These are phyloP conservation scores for Lacanobia oleracea DNA, from an alignment of 2,888 invertebrate species.

Conservation along the genomic window DNA sequence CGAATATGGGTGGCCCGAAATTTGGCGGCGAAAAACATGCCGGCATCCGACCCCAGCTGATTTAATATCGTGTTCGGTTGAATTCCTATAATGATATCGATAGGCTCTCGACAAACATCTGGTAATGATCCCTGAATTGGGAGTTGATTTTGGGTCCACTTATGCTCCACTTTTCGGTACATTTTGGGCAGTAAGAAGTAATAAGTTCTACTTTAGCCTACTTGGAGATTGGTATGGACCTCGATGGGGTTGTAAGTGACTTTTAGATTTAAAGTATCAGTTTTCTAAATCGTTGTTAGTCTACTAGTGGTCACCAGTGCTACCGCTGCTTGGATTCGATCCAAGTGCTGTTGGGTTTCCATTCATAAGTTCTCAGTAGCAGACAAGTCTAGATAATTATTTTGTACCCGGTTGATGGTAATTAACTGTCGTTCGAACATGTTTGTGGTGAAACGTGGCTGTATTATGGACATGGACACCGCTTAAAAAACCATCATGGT, in stretches of 20 bases:
- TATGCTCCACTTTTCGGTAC: conserved; percentile 38
- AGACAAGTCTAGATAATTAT: too few species aligned
- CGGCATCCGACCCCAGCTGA: conserved; percentile 68
- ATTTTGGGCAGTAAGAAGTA: conserved; percentile 16
- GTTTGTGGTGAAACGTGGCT: too few species aligned
- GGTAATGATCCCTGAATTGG: conserved; percentile 48
- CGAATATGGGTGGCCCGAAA: conserved; percentile 73
- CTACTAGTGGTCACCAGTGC: too few species aligned
- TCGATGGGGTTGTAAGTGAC: not conserved
- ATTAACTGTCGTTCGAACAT: too few species aligned
- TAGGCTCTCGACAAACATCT: conserved; percentile 53
- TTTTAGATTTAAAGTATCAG: not conserved
- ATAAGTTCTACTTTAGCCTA: conserved; percentile 13
- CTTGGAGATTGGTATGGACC: not conserved
- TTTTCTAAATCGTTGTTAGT: too few species aligned
- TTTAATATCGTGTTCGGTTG: conserved; percentile 73
- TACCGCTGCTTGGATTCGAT: too few species aligned
- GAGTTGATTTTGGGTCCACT: conserved; percentile 50
- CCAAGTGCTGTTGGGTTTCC: too few species aligned
- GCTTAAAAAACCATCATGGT: too few species aligned
- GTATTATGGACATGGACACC: too few species aligned
- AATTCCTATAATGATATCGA: conserved; percentile 69
- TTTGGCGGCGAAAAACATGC: conserved; percentile 76
- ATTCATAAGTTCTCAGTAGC: too few species aligned
- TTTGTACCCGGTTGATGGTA: too few species aligned